phyloP scores from a whole-genome alignment of 2,797 vertebrate species.

The Enteromius paludinosus region DNA sequence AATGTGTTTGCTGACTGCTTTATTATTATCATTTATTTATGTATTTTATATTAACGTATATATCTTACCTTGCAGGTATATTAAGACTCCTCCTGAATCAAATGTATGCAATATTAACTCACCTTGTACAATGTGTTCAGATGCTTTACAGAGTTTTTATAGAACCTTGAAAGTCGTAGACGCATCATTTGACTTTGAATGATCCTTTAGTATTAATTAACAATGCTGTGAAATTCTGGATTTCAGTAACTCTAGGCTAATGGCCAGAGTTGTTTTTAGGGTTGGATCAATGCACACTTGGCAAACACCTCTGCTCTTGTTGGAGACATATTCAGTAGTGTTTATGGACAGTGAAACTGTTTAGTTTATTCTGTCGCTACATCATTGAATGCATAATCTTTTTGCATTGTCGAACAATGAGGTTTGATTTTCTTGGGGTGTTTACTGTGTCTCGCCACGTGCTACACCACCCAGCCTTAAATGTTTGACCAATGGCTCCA shows the following conservation, averaged over 20 bases:
- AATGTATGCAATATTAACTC: background rate
- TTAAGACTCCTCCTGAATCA: background rate
- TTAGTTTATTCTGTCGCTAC: background rate
- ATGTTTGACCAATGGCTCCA: background rate
- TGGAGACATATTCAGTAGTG: background rate
- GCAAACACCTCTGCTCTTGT: background rate
- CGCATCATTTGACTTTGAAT: slow-evolving; percentile 18
- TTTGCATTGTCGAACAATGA: background rate
- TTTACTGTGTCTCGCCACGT: background rate
- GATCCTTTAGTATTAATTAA: background rate
- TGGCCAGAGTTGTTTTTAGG: slow-evolving; percentile 30
- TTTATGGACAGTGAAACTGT: background rate
- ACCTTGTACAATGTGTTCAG: background rate
- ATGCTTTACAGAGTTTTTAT: background rate
- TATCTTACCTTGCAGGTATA: background rate
- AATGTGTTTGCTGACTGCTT: slow-evolving; percentile 45
- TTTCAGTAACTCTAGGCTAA: slow-evolving; percentile 30
- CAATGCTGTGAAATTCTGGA: slow-evolving; percentile 19
- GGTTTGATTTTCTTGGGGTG: background rate
- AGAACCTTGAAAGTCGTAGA: background rate
- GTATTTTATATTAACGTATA: background rate
- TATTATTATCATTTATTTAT: background rate
- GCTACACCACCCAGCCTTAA: background rate
- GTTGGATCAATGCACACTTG: slow-evolving; percentile 32
- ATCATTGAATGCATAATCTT: background rate